These are phyloP conservation scores for Oxytorus armatus DNA, from an alignment of 2,888 invertebrate genomes.

Conservation along the genomic window DNA sequence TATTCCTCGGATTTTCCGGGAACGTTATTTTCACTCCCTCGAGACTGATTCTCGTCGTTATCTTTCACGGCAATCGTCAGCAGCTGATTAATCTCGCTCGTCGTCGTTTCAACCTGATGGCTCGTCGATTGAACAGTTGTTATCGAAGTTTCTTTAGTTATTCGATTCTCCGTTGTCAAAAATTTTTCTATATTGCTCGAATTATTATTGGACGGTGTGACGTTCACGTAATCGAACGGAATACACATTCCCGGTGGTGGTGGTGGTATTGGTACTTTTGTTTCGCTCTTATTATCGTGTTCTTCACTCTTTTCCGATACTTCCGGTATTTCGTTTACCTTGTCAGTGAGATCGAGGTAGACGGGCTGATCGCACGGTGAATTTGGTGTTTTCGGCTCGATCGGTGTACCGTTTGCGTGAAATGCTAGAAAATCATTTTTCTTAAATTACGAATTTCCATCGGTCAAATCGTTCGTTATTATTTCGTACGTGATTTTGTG, in stretches of 20 bases:
- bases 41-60: slow-evolving; percentile 30
- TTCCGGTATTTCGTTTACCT: slow-evolving; percentile 70
- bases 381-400: slow-evolving; percentile 78
- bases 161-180: slow-evolving; percentile 39
- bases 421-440: slow-evolving; percentile 73
- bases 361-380: slow-evolving; percentile 76
- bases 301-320: slow-evolving; percentile 63
- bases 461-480: no score
- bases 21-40: slow-evolving; percentile 31
- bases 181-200: slow-evolving; percentile 55
- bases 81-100: slow-evolving; percentile 53
- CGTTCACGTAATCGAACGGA: slow-evolving; percentile 78
- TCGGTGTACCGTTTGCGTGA: slow-evolving; percentile 73
- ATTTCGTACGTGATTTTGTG: no score
- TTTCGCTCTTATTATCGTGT: slow-evolving; percentile 70
- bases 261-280: slow-evolving; percentile 68
- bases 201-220: slow-evolving; percentile 55
- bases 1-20: slow-evolving; percentile 65
- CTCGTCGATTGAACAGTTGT: slow-evolving; percentile 14
- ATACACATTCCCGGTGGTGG: slow-evolving; percentile 80
- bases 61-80: slow-evolving; percentile 49
- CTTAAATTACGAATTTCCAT: no score
- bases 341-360: slow-evolving; percentile 71
- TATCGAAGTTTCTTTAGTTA: slow-evolving; percentile 43
- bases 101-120: background rate